A percentile compares a stretch with the other conserved stretches of the same genome.
Evolutionary conservation across 2,888 invertebrate genomes (phyloP).

Genomic region (Villa cingulata): DNA sequence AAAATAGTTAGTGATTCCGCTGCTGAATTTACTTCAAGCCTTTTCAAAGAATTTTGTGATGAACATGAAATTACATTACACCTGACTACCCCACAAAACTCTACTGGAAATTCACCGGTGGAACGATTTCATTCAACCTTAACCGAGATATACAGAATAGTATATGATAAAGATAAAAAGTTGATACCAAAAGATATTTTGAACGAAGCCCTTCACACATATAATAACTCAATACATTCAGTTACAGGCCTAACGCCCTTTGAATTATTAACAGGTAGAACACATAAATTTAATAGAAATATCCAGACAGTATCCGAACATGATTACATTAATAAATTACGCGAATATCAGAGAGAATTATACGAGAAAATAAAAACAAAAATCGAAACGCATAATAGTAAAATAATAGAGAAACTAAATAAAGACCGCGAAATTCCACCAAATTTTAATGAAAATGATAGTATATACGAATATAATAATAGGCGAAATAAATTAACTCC

Average conservation of each 20-base stretch:
- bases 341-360: too few relatives aligned
- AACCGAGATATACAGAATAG: too few relatives aligned
- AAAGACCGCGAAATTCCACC: not conserved
- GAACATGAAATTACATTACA: too few relatives aligned
- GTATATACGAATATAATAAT: not conserved
- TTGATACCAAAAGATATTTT: not conserved
- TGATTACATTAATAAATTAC: not conserved
- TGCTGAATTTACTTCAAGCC: conserved; percentile 9
- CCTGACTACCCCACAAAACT: too few relatives aligned
- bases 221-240: not conserved
- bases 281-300: not conserved
- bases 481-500: not conserved
- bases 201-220: not conserved
- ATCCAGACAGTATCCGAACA: not conserved
- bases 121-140: too few relatives aligned
- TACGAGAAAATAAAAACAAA: not conserved
- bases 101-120: too few relatives aligned
- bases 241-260: conserved; percentile 1
- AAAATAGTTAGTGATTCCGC: conserved; percentile 8
- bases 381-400: not conserved
- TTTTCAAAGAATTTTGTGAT: too few relatives aligned
- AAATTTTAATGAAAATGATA: not conserved
- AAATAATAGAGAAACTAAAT: not conserved
- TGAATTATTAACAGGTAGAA: not conserved
- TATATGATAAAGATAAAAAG: too few relatives aligned